A percentile compares a stretch with the other conserved stretches of the same genome.
Evolutionary conservation across 2,113 vertebrate species (phyloP).

Genomic region (Heterocephalus glaber): DNA sequence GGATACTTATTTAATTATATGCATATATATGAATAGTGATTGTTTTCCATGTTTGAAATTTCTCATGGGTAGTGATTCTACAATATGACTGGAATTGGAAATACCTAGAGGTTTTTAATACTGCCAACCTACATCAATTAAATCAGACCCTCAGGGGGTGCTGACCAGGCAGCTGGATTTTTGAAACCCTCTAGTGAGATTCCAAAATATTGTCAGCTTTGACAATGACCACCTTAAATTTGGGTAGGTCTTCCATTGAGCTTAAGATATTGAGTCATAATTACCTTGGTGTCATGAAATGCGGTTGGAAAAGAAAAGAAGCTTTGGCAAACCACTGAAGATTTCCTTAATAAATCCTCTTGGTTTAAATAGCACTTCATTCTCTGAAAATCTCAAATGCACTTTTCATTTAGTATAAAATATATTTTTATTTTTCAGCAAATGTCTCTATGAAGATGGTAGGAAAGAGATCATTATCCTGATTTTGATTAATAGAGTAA

Average conservation of each 20-base stretch:
- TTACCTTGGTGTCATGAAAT: background rate
- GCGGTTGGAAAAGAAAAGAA: background rate
- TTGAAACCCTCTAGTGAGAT: background rate
- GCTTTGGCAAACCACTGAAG: background rate
- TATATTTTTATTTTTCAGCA: constrained; percentile 46
- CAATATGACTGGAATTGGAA: background rate
- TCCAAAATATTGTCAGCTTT: background rate
- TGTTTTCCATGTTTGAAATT: background rate
- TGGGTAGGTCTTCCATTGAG: background rate
- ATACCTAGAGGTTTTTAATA: background rate
- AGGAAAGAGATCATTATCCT: background rate
- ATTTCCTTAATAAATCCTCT: constrained; percentile 40
- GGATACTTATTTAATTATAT: background rate
- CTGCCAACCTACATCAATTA: background rate
- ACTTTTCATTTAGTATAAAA: constrained; percentile 29
- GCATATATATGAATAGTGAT: background rate
- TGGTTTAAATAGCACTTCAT: background rate
- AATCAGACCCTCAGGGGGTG: background rate
- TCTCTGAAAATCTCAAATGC: background rate
- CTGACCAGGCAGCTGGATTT: background rate
- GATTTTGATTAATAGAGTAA: constrained; percentile 38
- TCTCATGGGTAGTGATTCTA: background rate
- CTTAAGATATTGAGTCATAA: background rate
- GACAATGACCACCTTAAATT: background rate
- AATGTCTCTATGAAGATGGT: background rate